These are phyloP conservation scores for Thaleichthys pacificus DNA, from an alignment of 2,797 vertebrate species.

Conservation along the genomic window DNA sequence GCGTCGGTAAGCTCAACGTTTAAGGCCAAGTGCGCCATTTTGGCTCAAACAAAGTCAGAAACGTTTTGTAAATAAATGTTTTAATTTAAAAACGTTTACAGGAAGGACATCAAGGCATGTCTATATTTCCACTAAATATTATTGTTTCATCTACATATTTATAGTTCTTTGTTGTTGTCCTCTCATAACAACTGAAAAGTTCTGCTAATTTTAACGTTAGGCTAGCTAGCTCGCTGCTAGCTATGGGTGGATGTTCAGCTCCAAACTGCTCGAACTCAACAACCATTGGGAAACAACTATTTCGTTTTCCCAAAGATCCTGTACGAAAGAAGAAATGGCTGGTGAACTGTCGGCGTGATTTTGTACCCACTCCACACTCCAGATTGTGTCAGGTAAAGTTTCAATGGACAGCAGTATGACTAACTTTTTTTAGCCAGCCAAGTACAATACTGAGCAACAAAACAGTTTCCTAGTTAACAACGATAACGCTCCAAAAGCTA, in stretches of 20 bases:
- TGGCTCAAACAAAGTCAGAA: conserved; percentile 82
- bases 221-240: conserved; percentile 2
- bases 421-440: neutral
- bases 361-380: conserved; percentile 79
- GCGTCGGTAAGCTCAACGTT: conserved; percentile 49
- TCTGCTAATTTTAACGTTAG: conserved; percentile 18
- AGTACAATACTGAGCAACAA: neutral
- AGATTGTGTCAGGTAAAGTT: conserved; percentile 76
- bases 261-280: conserved; percentile 82
- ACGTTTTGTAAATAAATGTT: conserved; percentile 29
- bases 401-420: neutral
- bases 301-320: conserved; percentile 80
- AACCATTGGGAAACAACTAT: conserved; percentile 80
- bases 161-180: conserved; percentile 11
- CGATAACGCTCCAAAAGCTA: neutral
- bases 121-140: conserved; percentile 14
- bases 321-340: conserved; percentile 79
- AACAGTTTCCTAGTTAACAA: neutral
- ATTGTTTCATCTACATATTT: neutral
- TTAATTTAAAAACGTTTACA: neutral
- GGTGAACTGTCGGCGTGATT: conserved; percentile 78
- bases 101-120: neutral
- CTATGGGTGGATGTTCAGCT: conserved; percentile 82
- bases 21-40: conserved; percentile 73
- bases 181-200: conserved; percentile 15